phyloP scores from a whole-genome alignment of 2,888 invertebrate genomes.

The Epistrophe grossulariae region DNA sequence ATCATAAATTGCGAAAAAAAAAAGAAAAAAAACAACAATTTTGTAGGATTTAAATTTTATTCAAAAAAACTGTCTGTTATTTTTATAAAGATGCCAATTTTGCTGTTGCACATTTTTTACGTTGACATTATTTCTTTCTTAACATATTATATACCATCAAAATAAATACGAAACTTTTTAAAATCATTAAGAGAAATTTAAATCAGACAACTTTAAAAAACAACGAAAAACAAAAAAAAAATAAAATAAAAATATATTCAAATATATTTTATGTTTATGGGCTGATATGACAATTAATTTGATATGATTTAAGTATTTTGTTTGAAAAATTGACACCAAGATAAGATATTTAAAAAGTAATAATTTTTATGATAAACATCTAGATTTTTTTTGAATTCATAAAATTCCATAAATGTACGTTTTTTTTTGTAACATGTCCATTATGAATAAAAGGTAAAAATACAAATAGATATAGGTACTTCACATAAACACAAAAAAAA shows the following conservation, averaged over 20 bases:
- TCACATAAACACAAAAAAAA: slow-evolving; percentile 37
- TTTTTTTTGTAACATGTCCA: slow-evolving; percentile 11
- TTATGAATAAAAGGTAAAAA: slow-evolving; percentile 48
- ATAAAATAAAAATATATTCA: background rate
- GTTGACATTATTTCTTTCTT: background rate
- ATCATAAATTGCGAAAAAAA: background rate
- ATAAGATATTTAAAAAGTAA: slow-evolving; percentile 46
- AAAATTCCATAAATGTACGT: slow-evolving; percentile 40
- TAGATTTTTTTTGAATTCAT: slow-evolving; percentile 57
- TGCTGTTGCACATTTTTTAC: slow-evolving; percentile 23
- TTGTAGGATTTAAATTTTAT: slow-evolving; percentile 48
- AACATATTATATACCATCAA: background rate
- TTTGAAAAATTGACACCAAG: slow-evolving; percentile 60
- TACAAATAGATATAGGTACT: slow-evolving; percentile 29
- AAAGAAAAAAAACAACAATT: background rate
- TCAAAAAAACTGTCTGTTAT: slow-evolving; percentile 55
- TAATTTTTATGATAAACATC: slow-evolving; percentile 57
- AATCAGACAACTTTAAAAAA: background rate
- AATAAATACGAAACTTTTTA: background rate
- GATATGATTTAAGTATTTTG: slow-evolving; percentile 30
- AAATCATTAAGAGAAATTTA: background rate
- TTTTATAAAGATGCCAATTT: slow-evolving; percentile 49
- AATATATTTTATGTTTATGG: background rate
- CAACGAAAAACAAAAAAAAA: background rate
- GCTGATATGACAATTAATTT: slow-evolving; percentile 20